These are phyloP conservation scores for Emydoidea blandingii DNA, from an alignment of 2,797 vertebrate species.

Conservation along the genomic window DNA sequence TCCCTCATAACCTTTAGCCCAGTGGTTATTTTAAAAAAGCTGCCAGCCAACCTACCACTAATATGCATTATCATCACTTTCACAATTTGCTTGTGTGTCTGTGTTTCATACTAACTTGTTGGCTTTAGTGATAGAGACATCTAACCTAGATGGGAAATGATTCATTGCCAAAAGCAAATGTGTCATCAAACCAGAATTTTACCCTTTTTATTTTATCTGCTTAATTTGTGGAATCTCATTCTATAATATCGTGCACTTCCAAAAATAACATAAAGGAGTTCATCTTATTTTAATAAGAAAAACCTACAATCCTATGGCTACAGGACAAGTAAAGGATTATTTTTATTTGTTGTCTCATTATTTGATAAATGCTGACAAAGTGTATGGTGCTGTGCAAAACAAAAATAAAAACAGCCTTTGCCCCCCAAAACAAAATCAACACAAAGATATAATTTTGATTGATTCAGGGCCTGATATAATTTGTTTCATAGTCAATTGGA, in stretches of 20 bases:
- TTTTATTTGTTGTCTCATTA: not conserved
- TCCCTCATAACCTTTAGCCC: not conserved
- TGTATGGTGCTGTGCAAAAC: not conserved
- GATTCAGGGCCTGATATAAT: not conserved
- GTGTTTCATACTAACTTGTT: slow-evolving; percentile 30
- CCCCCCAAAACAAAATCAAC: not conserved
- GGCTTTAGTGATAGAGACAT: slow-evolving; percentile 27
- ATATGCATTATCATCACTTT: slow-evolving; percentile 48
- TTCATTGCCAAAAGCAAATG: not conserved
- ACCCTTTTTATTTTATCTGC: not conserved
- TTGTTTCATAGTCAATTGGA: slow-evolving; percentile 25
- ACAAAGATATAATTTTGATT: not conserved
- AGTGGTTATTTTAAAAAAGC: not conserved
- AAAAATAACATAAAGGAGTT: not conserved
- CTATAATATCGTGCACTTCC: not conserved
- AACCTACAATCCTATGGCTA: not conserved
- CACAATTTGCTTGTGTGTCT: slow-evolving; percentile 54
- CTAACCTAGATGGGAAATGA: slow-evolving; percentile 35
- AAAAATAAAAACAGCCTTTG: not conserved
- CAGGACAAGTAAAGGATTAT: not conserved
- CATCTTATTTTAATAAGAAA: not conserved
- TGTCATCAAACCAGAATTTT: not conserved
- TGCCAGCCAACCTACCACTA: not conserved
- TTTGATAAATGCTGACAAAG: not conserved
- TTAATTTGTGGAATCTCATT: not conserved